Evolutionary conservation across 2,888 invertebrate genomes (phyloP).

Genomic region (Drosophila engyochracea): DNA sequence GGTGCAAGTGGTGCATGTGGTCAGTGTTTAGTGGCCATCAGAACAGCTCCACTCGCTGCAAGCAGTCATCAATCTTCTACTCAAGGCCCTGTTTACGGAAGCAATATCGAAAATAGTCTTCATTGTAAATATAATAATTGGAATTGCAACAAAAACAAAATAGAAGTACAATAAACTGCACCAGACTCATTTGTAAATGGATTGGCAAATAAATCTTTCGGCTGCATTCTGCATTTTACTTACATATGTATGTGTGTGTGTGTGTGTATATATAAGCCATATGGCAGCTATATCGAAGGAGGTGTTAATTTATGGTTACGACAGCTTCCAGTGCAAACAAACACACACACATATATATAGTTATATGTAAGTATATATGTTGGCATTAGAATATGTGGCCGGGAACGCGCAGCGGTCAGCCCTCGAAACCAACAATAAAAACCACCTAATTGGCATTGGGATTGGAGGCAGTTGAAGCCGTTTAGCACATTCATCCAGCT

Average conservation of each 20-base stretch:
- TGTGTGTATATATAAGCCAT: conserved; percentile 47
- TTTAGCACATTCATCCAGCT: conserved; percentile 53
- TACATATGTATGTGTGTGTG: neutral
- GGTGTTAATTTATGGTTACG: conserved; percentile 73
- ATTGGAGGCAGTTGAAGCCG: conserved; percentile 13
- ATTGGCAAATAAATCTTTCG: conserved; percentile 70
- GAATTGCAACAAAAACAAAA: conserved; percentile 28
- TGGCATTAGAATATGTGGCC: conserved; percentile 60
- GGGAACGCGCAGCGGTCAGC: conserved; percentile 27
- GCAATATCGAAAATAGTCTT: conserved; percentile 43
- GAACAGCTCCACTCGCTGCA: conserved; percentile 29
- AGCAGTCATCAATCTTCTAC: conserved; percentile 18
- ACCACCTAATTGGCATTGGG: conserved; percentile 51
- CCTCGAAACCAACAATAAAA: conserved; percentile 36
- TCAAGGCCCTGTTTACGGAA: conserved; percentile 65
- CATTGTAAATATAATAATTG: conserved; percentile 60
- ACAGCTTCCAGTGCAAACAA: conserved; percentile 48
- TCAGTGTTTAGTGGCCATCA: conserved; percentile 19
- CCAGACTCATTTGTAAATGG: conserved; percentile 61
- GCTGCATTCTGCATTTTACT: conserved; percentile 63
- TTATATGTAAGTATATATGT: conserved; percentile 2
- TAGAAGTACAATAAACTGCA: neutral
- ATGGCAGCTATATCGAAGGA: conserved; percentile 63
- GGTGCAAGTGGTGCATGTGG: conserved; percentile 23
- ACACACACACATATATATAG: conserved; percentile 12